phyloP scores from a whole-genome alignment of 2,113 vertebrate genomes.

The Xiphorhynchus elegans region DNA sequence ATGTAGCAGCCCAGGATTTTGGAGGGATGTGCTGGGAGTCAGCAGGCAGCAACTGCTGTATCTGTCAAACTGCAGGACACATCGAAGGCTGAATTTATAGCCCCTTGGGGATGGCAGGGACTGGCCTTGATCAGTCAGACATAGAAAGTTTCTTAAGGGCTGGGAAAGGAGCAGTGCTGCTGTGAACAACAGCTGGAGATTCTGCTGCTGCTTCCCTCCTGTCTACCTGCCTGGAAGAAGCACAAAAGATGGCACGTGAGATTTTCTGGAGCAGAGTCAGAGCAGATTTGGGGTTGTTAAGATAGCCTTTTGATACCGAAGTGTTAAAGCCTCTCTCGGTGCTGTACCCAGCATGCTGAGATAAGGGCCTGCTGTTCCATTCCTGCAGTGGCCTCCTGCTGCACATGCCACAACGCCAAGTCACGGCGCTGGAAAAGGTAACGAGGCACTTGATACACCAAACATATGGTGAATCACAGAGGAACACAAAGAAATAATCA shows the following conservation, averaged over 20 bases:
- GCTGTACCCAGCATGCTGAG: background rate
- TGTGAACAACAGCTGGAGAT: background rate
- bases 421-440: background rate
- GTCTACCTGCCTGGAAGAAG: background rate
- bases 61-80: background rate
- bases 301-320: background rate
- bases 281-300: background rate
- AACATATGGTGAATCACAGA: background rate
- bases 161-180: accelerated
- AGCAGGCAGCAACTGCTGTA: background rate
- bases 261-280: background rate
- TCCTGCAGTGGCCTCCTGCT: background rate
- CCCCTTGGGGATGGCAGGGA: background rate
- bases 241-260: accelerated
- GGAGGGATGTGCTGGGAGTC: background rate
- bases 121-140: background rate
- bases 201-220: background rate
- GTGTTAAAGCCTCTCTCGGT: background rate
- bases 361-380: background rate
- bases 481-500: background rate
- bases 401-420: background rate
- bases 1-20: background rate
- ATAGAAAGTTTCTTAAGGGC: background rate
- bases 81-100: background rate
- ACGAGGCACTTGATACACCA: background rate